A percentile compares a stretch with the other conserved stretches of the same genome.
phyloP scores from a whole-genome alignment of 37 sponge, comb jelly and placozoan genomes.

The Corticium candelabrum region DNA sequence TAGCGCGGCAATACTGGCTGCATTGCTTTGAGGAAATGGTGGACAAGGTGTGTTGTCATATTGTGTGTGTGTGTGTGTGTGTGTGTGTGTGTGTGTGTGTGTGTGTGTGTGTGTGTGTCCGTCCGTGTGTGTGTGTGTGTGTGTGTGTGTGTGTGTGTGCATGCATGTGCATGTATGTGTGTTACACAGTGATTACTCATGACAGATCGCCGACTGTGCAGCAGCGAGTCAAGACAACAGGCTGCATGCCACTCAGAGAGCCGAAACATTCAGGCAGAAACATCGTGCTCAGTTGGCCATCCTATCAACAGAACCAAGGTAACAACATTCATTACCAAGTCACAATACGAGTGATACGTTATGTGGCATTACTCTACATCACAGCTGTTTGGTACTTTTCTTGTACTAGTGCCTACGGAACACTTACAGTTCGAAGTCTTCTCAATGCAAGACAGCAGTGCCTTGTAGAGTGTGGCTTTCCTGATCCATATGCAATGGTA shows the following conservation, averaged over 20 bases:
- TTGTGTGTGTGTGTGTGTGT: no score
- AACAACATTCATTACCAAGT: background rate
- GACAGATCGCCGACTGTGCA: background rate
- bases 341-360: background rate
- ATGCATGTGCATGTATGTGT: background rate
- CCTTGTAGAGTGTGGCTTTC: slow-evolving; percentile 21
- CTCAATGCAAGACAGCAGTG: slow-evolving; percentile 22
- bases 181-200: background rate
- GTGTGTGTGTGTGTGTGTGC: background rate
- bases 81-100: background rate
- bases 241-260: background rate
- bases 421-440: slow-evolving; percentile 20
- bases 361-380: background rate
- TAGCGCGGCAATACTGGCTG: slow-evolving; percentile 27
- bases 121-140: no score
- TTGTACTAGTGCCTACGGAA: slow-evolving; percentile 15
- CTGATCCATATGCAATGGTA: slow-evolving; percentile 3
- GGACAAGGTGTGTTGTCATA: slow-evolving; percentile 12
- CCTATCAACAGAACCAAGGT: background rate
- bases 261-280: background rate
- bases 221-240: background rate
- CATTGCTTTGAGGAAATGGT: slow-evolving; percentile 21
- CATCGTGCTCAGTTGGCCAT: background rate
- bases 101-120: no score
- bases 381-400: background rate